phyloP scores from a whole-genome alignment of 35 echinoderm and acorn worm species.

The Strongylocentrotus purpuratus region DNA sequence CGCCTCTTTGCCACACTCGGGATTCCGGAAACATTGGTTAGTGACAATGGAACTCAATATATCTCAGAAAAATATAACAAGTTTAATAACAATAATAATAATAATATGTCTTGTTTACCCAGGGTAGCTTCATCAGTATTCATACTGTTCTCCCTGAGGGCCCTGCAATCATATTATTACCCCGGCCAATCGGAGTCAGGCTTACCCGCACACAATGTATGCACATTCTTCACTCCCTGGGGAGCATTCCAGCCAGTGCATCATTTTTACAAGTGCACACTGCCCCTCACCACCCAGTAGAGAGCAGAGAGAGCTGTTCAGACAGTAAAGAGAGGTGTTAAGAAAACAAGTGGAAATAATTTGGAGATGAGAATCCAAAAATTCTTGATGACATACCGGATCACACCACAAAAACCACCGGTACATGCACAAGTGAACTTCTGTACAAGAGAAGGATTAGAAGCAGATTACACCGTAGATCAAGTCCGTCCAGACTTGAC shows the following conservation, averaged over 20 bases:
- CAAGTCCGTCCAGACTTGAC: conserved; percentile 52
- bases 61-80: conserved; percentile 61
- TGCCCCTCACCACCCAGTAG: conserved; percentile 63
- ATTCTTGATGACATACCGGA: conserved; percentile 64
- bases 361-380: conserved; percentile 61
- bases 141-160: too few relatives aligned
- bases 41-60: conserved; percentile 73
- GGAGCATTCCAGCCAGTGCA: too few relatives aligned
- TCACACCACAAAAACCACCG: conserved; percentile 72
- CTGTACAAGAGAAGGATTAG: conserved; percentile 57
- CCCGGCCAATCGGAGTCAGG: too few relatives aligned
- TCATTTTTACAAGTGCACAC: conserved; percentile 76
- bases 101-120: too few relatives aligned
- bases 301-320: conserved; percentile 68
- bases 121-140: too few relatives aligned
- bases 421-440: conserved; percentile 68
- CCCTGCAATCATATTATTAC: too few relatives aligned
- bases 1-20: conserved; percentile 69
- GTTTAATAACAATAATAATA: conserved; percentile 65
- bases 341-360: conserved; percentile 55
- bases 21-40: conserved; percentile 70
- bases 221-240: too few relatives aligned
- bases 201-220: too few relatives aligned
- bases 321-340: conserved; percentile 69
- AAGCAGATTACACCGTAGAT: conserved; percentile 71